phyloP scores from a whole-genome alignment of 1,140 invertebrate species.

The Aradophagus sp. region DNA sequence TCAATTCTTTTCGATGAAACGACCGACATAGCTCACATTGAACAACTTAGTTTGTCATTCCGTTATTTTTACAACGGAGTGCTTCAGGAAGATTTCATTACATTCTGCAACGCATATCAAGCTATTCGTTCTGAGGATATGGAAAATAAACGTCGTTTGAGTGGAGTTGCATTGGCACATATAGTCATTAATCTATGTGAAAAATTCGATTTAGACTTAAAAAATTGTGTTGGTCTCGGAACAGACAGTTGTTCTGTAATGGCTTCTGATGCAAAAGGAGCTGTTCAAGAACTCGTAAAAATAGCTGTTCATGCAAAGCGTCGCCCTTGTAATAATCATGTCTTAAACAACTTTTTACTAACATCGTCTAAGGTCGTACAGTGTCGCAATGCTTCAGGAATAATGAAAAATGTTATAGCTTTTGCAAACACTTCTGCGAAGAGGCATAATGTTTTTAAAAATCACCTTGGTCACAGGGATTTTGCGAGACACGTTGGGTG shows the following conservation, averaged over 20 bases:
- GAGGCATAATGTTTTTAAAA: slow-evolving; percentile 9
- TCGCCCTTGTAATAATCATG: slow-evolving; percentile 55
- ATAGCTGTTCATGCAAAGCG: slow-evolving; percentile 43
- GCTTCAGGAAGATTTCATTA: slow-evolving; percentile 51
- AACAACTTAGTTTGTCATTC: slow-evolving; percentile 55
- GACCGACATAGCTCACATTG: slow-evolving; percentile 55
- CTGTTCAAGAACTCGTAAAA: slow-evolving; percentile 36
- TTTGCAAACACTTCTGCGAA: slow-evolving; percentile 58
- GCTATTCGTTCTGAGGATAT: slow-evolving; percentile 25
- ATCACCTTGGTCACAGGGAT: slow-evolving; percentile 23
- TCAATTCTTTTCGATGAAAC: slow-evolving; percentile 62
- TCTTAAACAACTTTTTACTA: slow-evolving; percentile 52
- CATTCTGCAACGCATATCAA: slow-evolving; percentile 51
- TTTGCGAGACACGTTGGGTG: slow-evolving; percentile 54
- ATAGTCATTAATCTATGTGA: slow-evolving; percentile 39
- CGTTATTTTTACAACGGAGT: slow-evolving; percentile 45
- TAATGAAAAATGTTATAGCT: slow-evolving; percentile 51
- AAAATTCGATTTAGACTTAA: slow-evolving; percentile 44
- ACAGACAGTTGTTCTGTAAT: slow-evolving; percentile 55
- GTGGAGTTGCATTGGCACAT: slow-evolving; percentile 37
- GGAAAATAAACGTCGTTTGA: slow-evolving; percentile 37
- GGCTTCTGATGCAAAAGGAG: slow-evolving; percentile 22
- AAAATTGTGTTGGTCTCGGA: slow-evolving; percentile 55
- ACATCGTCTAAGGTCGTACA: slow-evolving; percentile 33
- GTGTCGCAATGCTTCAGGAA: slow-evolving; percentile 49